phyloP scores from a whole-genome alignment of 1,140 invertebrate species.

The Pogonognathellus flavescens region DNA sequence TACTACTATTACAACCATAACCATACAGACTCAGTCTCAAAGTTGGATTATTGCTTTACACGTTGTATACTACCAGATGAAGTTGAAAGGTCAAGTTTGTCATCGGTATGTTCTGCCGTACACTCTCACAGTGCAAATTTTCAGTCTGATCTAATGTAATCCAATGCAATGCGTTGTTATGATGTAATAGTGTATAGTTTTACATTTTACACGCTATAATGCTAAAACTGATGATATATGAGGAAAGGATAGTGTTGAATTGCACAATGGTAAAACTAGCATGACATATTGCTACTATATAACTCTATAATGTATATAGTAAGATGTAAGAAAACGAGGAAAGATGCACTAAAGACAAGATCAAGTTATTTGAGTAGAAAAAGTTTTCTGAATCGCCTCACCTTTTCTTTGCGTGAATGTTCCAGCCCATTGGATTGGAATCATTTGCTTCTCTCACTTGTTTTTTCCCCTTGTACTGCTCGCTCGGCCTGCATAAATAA shows the following conservation, averaged over 20 bases:
- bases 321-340: neutral
- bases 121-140: neutral
- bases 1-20: neutral
- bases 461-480: conserved; percentile 23
- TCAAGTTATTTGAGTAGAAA: conserved; percentile 30
- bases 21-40: neutral
- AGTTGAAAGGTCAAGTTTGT: conserved; percentile 37
- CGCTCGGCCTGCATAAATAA: conserved; percentile 26
- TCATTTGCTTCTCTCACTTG: conserved; percentile 33
- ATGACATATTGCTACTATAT: neutral
- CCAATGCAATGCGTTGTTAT: neutral
- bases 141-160: neutral
- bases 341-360: conserved; percentile 5
- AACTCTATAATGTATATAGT: neutral
- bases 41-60: neutral
- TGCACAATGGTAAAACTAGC: neutral
- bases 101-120: neutral
- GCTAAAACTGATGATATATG: neutral
- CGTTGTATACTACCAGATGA: neutral
- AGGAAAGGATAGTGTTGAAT: conserved; percentile 6
- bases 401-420: conserved; percentile 48
- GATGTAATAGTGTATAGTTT: neutral
- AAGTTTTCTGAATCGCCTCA: conserved; percentile 26
- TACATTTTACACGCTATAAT: too few relatives aligned
- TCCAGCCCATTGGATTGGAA: conserved; percentile 42